These are phyloP conservation scores for Eristalinus aeneus DNA, from an alignment of 2,888 invertebrate species.

Conservation along the genomic window DNA sequence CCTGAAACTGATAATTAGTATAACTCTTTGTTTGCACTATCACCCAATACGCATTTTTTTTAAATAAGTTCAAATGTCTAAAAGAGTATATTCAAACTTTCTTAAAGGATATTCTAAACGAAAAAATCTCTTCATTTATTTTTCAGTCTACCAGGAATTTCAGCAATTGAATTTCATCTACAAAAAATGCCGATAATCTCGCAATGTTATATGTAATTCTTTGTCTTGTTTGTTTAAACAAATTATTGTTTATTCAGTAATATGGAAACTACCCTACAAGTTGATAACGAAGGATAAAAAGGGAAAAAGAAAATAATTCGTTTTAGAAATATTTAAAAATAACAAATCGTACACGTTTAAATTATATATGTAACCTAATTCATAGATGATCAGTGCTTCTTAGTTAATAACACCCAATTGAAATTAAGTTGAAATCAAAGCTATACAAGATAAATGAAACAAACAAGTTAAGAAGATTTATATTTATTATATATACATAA, in stretches of 20 bases:
- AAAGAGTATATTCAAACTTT: too few species aligned
- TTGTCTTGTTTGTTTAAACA: not conserved
- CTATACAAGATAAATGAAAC: conserved; percentile 2
- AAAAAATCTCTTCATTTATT: not conserved
- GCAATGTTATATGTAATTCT: not conserved
- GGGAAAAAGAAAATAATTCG: not conserved
- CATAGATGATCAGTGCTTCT: conserved; percentile 33
- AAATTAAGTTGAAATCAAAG: conserved; percentile 31
- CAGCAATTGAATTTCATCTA: not conserved
- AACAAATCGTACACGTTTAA: conserved; percentile 4
- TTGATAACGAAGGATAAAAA: not conserved
- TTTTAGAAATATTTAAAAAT: conserved; percentile 15
- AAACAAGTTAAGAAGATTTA: conserved; percentile 26
- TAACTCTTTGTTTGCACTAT: too few species aligned
- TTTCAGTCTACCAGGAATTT: not conserved
- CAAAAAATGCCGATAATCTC: not conserved
- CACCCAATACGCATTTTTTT: too few species aligned
- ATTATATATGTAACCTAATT: conserved; percentile 16
- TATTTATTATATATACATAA: conserved; percentile 7
- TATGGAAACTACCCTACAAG: not conserved
- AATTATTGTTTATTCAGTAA: not conserved
- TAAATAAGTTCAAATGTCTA: too few species aligned
- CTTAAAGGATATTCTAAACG: not conserved
- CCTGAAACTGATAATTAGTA: too few species aligned
- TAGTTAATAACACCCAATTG: conserved; percentile 33